Base-by-base conservation (phyloP, 2,888 invertebrate species). In the Hirtodrosophila confusa region DNA sequence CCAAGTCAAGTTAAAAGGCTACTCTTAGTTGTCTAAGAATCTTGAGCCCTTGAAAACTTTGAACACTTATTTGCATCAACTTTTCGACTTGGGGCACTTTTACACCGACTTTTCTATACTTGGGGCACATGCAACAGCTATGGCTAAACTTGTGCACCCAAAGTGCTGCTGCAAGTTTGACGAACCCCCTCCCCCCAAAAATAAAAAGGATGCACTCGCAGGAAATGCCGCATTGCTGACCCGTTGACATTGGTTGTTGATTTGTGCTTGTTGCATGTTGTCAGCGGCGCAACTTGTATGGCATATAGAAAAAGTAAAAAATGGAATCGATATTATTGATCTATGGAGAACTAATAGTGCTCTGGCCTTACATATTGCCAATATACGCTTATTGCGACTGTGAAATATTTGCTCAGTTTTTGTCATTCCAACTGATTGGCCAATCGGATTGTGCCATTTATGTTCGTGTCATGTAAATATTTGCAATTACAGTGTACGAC, bases 241-340 rank as follows among this genome's bases (percentile, higher is more conserved):
- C 58, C 62, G 51, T 75, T 75, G 75, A 66, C 66, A 75, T 75
- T 75, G 75, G 43, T 5, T 40, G 33, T 36, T 44, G 43, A 40
- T 54, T 58, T 53, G 44, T 61, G 65, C 60, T 40, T 61, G 57
- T 50, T 48, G 70, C 71, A 64, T 39, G 43, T 49, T 58, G 47
- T 12, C 29, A n/a, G 17, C 50, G 23, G 4, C 41, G 43, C 7
- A 40, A 40, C 37, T 40, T 29, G 51, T 56, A 54, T 17, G 17
- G 17, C 17, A 27, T 36, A 54, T 35, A 37, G 56, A 6, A 24
- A 24, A 27, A 27, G 11, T 29, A 31, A 29, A 36, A 62, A 60
- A 37, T 24, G 10, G n/a, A 80, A 88, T 84, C 84, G 73, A 84
- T 84, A 86, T 63, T 88, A 84, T 84, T 71, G 84, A 84, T 88